These are phyloP conservation scores for Sinella curviseta DNA, from an alignment of 1,140 invertebrate genomes.

Conservation along the genomic window DNA sequence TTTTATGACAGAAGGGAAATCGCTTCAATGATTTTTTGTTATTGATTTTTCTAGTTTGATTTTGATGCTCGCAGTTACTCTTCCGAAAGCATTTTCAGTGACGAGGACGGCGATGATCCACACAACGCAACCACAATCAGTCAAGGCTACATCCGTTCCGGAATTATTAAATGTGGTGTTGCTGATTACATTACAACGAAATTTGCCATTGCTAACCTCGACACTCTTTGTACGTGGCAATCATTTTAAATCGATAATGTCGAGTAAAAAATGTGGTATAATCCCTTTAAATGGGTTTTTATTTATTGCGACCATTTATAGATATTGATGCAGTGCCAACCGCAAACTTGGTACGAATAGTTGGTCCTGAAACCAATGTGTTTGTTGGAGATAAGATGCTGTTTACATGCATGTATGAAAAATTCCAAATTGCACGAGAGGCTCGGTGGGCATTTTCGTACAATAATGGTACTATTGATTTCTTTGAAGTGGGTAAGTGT, in stretches of 20 bases:
- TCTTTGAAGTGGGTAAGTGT: conserved; percentile 32
- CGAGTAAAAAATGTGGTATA: not conserved
- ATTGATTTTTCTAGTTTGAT: conserved; percentile 14
- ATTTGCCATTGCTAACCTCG: conserved; percentile 33
- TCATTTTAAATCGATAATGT: not conserved
- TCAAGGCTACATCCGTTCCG: conserved; percentile 23
- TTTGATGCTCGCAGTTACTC: conserved; percentile 8
- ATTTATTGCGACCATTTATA: not conserved
- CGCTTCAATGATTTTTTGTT: not conserved
- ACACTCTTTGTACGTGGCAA: conserved; percentile 22
- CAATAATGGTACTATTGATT: conserved; percentile 34
- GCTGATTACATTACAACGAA: conserved; percentile 33
- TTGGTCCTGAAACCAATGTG: conserved; percentile 34
- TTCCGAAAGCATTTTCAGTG: conserved; percentile 15
- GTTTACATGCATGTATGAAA: conserved; percentile 33
- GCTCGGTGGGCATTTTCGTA: conserved; percentile 27
- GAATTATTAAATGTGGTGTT: conserved; percentile 28
- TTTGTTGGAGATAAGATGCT: conserved; percentile 35
- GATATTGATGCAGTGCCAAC: conserved; percentile 32
- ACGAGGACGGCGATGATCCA: conserved; percentile 14
- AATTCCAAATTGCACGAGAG: conserved; percentile 26
- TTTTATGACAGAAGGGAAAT: not conserved
- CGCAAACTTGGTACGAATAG: conserved; percentile 27
- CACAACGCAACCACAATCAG: conserved; percentile 19
- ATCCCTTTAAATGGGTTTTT: not conserved